Evolutionary conservation across 2,113 vertebrate genomes (phyloP), one percentile per base, ranked within the genome.

Genomic region (Percopsis transmontana): DNA sequence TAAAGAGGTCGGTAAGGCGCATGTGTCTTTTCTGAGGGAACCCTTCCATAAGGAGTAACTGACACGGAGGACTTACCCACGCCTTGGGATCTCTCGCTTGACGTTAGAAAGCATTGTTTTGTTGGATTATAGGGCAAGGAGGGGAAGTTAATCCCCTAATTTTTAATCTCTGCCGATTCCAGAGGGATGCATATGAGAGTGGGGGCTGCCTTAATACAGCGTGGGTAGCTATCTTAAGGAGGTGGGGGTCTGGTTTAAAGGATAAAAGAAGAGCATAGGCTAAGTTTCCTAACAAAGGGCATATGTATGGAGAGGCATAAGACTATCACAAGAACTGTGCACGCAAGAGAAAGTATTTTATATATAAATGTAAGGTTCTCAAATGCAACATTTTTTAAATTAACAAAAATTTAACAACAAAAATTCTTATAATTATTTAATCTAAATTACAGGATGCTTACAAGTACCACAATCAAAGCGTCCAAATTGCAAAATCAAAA

Each of bases 131-230:
- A 57, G 84, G 85, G 76, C 66, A 69, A 87, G 85, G 80, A 84
- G 83, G 81, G 77, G 70, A 85, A 82, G 81, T 80, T 91, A 92
- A 91, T 92, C 88, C 90, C 82, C 79, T 89, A 88, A 85, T 88
- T 88, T 90, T 85, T 90, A 91, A 91, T 91, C 91, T 89, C 81
- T 79, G 77, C 68, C 85, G 88, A 90, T 90, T 91, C 85, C 80
- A 86, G 74, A 76, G 76, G 77, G 85, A 86, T 88, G 76, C 80
- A 45, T 63, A 75, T 62, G 74, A 76, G 73, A 73, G 62, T 16
- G 61, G 15, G 50, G n/a, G 79, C 70, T 80, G 77, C 63, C 45
- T 74, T 77, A 78, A 80, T 84, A 88, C 67, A 77, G 88, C 74
- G 82, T 89, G 83, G 85, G 85, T 84, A 86, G 85, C 69, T 89